Evolutionary conservation across 2,888 invertebrate species (phyloP).

Genomic region (Dioctria rufipes): DNA sequence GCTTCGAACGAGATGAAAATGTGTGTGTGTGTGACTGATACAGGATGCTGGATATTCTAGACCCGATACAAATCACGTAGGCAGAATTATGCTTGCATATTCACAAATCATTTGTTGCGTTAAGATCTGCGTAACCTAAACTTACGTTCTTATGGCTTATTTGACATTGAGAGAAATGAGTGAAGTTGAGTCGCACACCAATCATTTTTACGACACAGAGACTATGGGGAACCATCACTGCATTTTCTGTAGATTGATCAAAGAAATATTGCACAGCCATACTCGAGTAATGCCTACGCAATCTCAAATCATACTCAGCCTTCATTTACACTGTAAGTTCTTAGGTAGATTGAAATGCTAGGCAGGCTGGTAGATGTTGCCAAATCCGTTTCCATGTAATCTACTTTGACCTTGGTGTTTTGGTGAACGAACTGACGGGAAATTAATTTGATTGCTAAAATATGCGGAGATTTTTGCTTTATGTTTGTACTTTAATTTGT

Average conservation of each 20-base stretch:
- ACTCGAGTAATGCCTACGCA: slow-evolving; percentile 27
- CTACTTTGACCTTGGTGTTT: slow-evolving; percentile 6
- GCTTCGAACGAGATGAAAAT: background rate
- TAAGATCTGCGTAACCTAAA: slow-evolving; percentile 3
- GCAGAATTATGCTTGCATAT: slow-evolving; percentile 37
- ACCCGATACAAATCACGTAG: slow-evolving; percentile 43
- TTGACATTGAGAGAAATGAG: background rate
- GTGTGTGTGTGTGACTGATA: background rate
- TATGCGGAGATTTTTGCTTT: no score
- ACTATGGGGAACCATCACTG: background rate
- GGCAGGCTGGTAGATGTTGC: background rate
- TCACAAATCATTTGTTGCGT: slow-evolving; percentile 30
- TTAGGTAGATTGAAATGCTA: background rate
- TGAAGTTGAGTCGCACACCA: background rate
- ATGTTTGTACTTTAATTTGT: no score
- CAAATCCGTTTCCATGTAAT: slow-evolving; percentile 24
- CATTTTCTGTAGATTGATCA: slow-evolving; percentile 27
- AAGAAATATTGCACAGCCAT: slow-evolving; percentile 24
- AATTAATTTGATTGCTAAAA: no score
- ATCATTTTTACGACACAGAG: background rate
- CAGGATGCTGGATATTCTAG: slow-evolving; percentile 32
- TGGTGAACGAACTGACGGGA: background rate
- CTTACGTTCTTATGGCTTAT: slow-evolving; percentile 1
- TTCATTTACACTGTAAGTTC: background rate
- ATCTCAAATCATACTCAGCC: background rate